These are phyloP conservation scores for Pelodytes ibericus DNA, from an alignment of 2,797 vertebrate genomes.

Conservation along the genomic window DNA sequence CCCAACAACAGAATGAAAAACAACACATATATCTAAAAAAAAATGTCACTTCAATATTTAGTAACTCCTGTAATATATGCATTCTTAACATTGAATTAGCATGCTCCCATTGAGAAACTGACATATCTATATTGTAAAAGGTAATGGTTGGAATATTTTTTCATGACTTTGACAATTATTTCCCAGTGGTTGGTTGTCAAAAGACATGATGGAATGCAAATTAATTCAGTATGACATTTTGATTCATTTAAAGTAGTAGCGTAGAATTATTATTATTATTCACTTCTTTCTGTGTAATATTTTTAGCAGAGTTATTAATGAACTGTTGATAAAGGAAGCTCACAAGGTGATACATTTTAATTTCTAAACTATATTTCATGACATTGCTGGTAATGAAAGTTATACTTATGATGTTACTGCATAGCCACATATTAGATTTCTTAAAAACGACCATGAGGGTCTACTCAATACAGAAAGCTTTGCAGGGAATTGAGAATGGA, in stretches of 20 bases:
- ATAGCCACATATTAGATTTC: neutral
- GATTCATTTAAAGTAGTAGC: neutral
- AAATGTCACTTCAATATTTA: neutral
- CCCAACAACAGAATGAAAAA: too few relatives aligned
- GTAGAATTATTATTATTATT: neutral
- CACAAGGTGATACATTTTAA: neutral
- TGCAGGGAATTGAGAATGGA: too few relatives aligned
- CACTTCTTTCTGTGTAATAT: neutral
- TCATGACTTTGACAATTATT: slow-evolving; percentile 61
- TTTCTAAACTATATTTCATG: neutral
- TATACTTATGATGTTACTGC: neutral
- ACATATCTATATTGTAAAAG: slow-evolving; percentile 58
- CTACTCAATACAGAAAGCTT: too few relatives aligned
- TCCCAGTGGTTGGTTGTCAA: slow-evolving; percentile 52
- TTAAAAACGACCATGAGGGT: too few relatives aligned
- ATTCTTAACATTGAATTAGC: neutral
- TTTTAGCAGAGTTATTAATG: neutral
- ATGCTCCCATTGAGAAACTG: slow-evolving; percentile 11
- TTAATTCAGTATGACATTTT: slow-evolving; percentile 57
- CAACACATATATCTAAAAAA: neutral
- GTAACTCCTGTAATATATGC: neutral
- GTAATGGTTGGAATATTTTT: slow-evolving; percentile 55
- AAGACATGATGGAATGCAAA: slow-evolving; percentile 52
- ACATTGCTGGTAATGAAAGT: neutral
- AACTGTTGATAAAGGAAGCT: neutral